Conservation (phyloP, 2,113 vertebrate species). For the Eudyptes chrysolophus region DNA sequence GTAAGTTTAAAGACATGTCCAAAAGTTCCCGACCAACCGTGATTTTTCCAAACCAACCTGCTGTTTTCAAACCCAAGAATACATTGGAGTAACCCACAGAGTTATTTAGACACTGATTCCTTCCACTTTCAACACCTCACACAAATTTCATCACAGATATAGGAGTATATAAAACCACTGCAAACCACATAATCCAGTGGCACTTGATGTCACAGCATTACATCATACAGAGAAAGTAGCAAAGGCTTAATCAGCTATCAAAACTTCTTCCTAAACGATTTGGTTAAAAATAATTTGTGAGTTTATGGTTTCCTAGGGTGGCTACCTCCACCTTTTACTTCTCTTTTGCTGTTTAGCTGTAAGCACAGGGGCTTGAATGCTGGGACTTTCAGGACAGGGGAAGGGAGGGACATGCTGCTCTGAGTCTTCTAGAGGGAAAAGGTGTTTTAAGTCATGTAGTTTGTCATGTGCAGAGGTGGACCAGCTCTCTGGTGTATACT, state of each 20-base stretch:
- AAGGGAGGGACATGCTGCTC: neutral
- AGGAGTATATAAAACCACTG: neutral
- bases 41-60: neutral
- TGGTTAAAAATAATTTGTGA: neutral
- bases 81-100: neutral
- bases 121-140: neutral
- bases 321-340: neutral
- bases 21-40: neutral
- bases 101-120: neutral
- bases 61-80: neutral
- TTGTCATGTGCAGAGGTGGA: neutral
- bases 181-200: neutral
- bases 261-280: neutral
- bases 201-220: neutral
- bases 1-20: neutral
- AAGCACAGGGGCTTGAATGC: neutral
- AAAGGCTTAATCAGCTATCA: neutral
- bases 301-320: neutral
- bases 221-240: neutral
- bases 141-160: neutral
- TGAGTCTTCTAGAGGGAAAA: neutral
- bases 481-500: neutral
- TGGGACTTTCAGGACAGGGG: neutral
- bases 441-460: neutral
- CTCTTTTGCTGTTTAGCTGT: neutral